phyloP scores from a whole-genome alignment of 2,888 invertebrate species.

The Drosophila longiperda region DNA sequence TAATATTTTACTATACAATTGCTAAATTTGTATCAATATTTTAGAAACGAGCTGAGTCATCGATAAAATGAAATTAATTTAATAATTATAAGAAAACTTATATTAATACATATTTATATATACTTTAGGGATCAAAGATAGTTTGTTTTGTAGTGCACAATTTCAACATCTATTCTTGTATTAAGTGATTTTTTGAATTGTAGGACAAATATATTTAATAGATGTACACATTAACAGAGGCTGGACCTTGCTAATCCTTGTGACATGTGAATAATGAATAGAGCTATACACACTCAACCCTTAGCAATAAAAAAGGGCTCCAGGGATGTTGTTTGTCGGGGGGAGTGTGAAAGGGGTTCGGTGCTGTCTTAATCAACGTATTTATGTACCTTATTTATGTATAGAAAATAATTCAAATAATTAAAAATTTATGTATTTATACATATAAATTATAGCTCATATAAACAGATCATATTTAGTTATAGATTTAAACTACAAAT shows the following conservation, averaged over 20 bases:
- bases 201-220: not conserved
- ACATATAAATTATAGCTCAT: no score
- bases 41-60: not conserved
- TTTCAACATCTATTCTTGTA: not conserved
- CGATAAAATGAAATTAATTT: not conserved
- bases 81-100: not conserved
- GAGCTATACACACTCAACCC: conserved; percentile 24
- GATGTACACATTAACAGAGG: conserved; percentile 5
- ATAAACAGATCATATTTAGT: no score
- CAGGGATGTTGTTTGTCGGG: not conserved
- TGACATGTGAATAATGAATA: conserved; percentile 74
- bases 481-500: not conserved
- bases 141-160: not conserved
- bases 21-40: no score
- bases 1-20: not conserved
- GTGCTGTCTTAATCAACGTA: conserved; percentile 26
- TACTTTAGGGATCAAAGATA: not conserved
- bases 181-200: not conserved
- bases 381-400: conserved; percentile 43
- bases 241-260: conserved; percentile 47
- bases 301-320: conserved; percentile 6
- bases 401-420: conserved; percentile 5
- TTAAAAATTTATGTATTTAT: not conserved
- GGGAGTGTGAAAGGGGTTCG: not conserved
- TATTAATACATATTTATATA: not conserved